Percentiles rank a stretch among this genome's conserved stretches.
phyloP scores from a whole-genome alignment of 2,888 invertebrate species.

The Sisyra nigra region DNA sequence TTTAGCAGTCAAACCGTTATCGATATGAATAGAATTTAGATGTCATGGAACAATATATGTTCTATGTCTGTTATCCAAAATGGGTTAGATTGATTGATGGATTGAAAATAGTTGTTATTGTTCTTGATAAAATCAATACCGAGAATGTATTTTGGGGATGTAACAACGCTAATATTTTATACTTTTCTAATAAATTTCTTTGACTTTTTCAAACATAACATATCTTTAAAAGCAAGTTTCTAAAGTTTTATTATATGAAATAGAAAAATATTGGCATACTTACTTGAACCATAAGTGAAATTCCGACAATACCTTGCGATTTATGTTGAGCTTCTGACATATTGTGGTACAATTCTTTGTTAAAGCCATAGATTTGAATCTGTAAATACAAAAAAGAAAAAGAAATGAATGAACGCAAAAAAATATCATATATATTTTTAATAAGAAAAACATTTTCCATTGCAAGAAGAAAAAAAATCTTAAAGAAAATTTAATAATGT shows the following conservation, averaged over 20 bases:
- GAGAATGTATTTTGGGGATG: too few species aligned
- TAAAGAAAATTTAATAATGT: slow-evolving; percentile 1
- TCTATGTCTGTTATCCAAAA: too few species aligned
- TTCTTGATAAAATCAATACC: too few species aligned
- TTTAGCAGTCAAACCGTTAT: too few species aligned
- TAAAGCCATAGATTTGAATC: slow-evolving; percentile 95
- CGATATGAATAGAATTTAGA: too few species aligned
- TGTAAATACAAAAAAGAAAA: slow-evolving; percentile 28
- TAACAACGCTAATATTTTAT: too few species aligned
- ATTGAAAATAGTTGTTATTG: too few species aligned
- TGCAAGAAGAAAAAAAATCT: not conserved
- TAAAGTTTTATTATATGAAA: slow-evolving; percentile 1
- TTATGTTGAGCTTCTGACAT: slow-evolving; percentile 92
- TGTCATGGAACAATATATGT: too few species aligned
- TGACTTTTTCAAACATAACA: too few species aligned
- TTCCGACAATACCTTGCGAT: slow-evolving; percentile 91
- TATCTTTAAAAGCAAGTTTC: not conserved
- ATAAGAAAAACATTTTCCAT: not conserved
- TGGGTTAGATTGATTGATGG: too few species aligned
- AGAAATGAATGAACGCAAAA: not conserved
- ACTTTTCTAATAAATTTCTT: too few species aligned
- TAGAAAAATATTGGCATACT: slow-evolving; percentile 17
- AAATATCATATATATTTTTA: not conserved
- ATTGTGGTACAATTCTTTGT: slow-evolving; percentile 91
- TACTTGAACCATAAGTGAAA: slow-evolving; percentile 91